Evolutionary conservation across 37 sponge, comb jelly and placozoan genomes (phyloP), one percentile per base, ranked within the genome.

Genomic region (Amphimedon queenslandica): DNA sequence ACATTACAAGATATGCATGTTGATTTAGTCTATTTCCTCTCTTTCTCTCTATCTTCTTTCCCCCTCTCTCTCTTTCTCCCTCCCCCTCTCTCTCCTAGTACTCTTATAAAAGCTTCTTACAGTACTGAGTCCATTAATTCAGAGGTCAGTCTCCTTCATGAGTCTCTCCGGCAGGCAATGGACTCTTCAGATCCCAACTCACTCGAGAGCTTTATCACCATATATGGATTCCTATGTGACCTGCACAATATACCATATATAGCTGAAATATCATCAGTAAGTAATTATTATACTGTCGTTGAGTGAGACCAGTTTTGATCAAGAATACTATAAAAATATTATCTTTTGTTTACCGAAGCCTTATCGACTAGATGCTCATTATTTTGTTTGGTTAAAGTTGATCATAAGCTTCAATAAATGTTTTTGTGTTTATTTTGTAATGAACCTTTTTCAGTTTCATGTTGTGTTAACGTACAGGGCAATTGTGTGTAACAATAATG

Each of bases 151-250:
- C 27, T 2, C 10, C 74, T 81, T 16, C 58, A 77, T 4, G 70
- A 73, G 16, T 60, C 41, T 23, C 66, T 90, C 64, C 67, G 55
- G 30, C 55, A 77, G 25, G 70, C 66, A 20, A 85, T 90, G 91
- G 78, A 81, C 0, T 77, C 73, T 33, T 64, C 60, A 2, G 91
- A 90, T 40, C 63, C 71, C n/a, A 57, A 76, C 34, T 70, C 79
- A 20, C 40, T 85, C 13, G 43, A 73, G 0, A 87, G 91, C 34
- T 90, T 85, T 57, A 66, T 90, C 53, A 90, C 79, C 37, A 47
- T 76, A 3, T 90, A 90, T 35, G 91, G 75, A 64, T 90, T 90
- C 60, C 77, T 85, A 38, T 82, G 83, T 40, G 83, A 82, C 55
- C 74, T 60, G 42, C 74, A 86, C 53, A 73, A 73, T 1, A 65